phyloP scores from a whole-genome alignment of 2,797 vertebrate genomes.

The Alfaro cultratus region DNA sequence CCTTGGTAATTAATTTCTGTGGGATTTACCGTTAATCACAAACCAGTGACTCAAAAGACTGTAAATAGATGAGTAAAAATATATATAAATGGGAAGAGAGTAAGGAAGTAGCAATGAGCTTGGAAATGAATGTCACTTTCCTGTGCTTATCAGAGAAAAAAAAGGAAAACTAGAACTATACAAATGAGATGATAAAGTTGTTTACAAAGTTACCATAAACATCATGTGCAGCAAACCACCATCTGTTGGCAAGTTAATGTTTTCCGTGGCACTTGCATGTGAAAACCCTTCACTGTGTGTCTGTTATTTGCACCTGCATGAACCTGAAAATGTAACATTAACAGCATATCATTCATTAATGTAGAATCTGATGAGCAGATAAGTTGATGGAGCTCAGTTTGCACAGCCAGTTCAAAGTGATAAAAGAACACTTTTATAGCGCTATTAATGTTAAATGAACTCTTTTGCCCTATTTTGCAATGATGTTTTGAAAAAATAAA shows the following conservation, averaged over 20 bases:
- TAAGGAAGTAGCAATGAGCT: conserved; percentile 28
- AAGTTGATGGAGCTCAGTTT: not conserved
- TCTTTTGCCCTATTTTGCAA: conserved; percentile 12
- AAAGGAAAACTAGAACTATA: not conserved
- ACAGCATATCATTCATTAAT: not conserved
- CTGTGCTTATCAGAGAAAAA: not conserved
- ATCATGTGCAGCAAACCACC: conserved; percentile 23
- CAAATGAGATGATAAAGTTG: not conserved
- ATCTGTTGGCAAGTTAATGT: conserved; percentile 34
- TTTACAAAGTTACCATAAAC: not conserved
- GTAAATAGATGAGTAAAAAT: conserved; percentile 22
- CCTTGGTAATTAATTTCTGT: conserved; percentile 78
- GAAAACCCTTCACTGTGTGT: conserved; percentile 11
- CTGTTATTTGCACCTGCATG: not conserved
- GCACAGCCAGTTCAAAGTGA: conserved; percentile 16
- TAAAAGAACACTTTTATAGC: conserved; percentile 3
- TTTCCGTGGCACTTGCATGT: conserved; percentile 16
- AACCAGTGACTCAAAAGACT: conserved; percentile 43
- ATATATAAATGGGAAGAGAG: conserved; percentile 40
- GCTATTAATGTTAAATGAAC: conserved; percentile 21
- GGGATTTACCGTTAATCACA: conserved; percentile 67
- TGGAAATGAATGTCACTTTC: conserved; percentile 45
- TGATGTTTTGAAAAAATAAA: conserved; percentile 31
- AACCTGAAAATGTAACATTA: conserved; percentile 19
- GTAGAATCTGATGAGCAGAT: not conserved